phyloP scores from a whole-genome alignment of 2,888 invertebrate genomes.

The Noctua janthe region DNA sequence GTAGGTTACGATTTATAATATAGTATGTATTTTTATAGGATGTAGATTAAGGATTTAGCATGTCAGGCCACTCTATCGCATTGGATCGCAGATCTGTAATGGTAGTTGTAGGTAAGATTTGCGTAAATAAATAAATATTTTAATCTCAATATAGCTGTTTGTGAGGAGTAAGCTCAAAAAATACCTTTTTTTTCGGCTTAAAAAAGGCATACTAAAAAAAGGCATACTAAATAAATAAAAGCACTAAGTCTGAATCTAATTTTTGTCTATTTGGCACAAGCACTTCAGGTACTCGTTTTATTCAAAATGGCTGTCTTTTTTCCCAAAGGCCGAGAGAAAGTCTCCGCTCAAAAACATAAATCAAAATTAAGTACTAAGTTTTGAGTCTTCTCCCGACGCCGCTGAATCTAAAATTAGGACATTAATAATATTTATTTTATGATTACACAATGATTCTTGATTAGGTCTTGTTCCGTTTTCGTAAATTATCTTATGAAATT shows the following conservation, averaged over 20 bases:
- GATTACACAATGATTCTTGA: slow-evolving; percentile 45
- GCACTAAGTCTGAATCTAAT: not conserved
- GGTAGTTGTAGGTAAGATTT: no score
- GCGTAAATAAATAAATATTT: no score
- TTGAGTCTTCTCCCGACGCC: slow-evolving; percentile 54
- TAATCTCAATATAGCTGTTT: not conserved
- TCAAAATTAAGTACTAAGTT: slow-evolving; percentile 70
- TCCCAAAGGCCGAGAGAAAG: slow-evolving; percentile 9
- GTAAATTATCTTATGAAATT: slow-evolving; percentile 35
- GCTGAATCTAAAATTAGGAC: slow-evolving; percentile 63
- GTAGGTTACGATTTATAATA: no score
- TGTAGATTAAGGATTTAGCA: no score
- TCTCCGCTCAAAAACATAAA: slow-evolving; percentile 56
- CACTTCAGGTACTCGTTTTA: slow-evolving; percentile 1
- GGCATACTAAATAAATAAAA: slow-evolving; percentile 14
- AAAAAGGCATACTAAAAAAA: not conserved
- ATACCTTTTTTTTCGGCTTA: not conserved
- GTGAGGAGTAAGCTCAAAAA: not conserved
- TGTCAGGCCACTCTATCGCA: no score
- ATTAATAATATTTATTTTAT: slow-evolving; percentile 62
- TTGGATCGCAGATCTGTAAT: no score
- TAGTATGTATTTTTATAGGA: no score
- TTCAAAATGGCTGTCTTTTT: slow-evolving; percentile 38
- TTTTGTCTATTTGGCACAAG: not conserved
- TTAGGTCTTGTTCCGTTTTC: slow-evolving; percentile 38